Conservation (phyloP, 1,140 invertebrate genomes). For the Caenorhabditis tropicalis region DNA sequence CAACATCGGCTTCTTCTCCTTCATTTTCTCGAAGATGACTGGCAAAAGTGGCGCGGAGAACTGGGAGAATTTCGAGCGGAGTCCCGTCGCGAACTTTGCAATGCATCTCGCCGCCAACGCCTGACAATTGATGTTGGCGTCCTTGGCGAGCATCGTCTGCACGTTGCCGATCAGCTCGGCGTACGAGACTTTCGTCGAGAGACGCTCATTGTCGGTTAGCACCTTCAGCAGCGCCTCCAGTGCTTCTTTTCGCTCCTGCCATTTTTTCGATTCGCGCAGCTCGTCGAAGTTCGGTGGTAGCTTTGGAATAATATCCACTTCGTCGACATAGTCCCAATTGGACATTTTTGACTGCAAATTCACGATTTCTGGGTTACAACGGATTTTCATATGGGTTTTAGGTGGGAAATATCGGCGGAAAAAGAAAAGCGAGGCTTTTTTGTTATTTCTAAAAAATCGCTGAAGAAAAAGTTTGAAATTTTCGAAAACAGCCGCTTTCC, state of each 20-base stretch:
- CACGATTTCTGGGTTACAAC: background rate
- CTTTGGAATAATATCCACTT: constrained; percentile 89
- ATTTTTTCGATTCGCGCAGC: constrained; percentile 86
- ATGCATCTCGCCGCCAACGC: constrained; percentile 85
- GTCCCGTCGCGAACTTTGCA: constrained; percentile 81
- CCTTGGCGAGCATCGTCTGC: constrained; percentile 83
- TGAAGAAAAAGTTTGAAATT: too few relatives aligned
- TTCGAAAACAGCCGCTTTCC: too few relatives aligned
- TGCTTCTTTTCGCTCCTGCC: constrained; percentile 92
- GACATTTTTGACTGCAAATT: background rate
- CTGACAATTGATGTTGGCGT: constrained; percentile 91
- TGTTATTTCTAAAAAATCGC: too few relatives aligned
- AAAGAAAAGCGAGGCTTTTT: background rate
- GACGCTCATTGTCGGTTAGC: constrained; percentile 79
- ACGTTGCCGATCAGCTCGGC: constrained; percentile 85
- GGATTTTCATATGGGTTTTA: too few relatives aligned
- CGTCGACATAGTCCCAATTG: constrained; percentile 81
- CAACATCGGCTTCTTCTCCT: constrained; percentile 89
- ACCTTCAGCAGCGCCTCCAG: constrained; percentile 81
- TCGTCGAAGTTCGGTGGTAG: constrained; percentile 94
- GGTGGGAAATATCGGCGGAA: background rate
- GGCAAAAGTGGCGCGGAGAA: constrained; percentile 81
- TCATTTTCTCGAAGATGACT: constrained; percentile 90
- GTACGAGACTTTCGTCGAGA: constrained; percentile 75
- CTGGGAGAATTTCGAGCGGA: constrained; percentile 84